phyloP scores from a whole-genome alignment of 2,888 invertebrate species.

The Galerucella nymphaeae region DNA sequence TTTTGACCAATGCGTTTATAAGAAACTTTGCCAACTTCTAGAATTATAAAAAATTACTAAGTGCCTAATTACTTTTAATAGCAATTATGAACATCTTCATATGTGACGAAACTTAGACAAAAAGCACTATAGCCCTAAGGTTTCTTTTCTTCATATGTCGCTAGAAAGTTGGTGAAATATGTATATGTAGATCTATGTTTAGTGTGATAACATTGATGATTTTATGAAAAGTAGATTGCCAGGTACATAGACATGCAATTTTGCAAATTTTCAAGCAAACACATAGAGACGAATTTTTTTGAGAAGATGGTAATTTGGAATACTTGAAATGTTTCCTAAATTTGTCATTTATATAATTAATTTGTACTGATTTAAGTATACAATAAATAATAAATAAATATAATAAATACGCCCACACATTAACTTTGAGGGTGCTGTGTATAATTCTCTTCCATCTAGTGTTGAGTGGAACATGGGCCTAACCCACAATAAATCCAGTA shows the following conservation, averaged over 20 bases:
- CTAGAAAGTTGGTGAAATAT: constrained; percentile 29
- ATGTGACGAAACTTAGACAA: background rate
- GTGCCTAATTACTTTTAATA: background rate
- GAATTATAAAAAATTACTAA: background rate
- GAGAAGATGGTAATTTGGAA: constrained; percentile 25
- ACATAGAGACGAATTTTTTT: constrained; percentile 54
- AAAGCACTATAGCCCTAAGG: background rate
- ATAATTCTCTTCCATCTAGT: too few relatives aligned
- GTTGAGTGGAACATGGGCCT: too few relatives aligned
- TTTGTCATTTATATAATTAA: background rate
- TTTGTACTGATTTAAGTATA: background rate
- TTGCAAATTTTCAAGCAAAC: constrained; percentile 56
- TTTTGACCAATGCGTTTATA: background rate
- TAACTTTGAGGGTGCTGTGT: too few relatives aligned
- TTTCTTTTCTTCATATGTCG: constrained; percentile 12
- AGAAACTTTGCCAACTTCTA: constrained; percentile 2
- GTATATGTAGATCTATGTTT: constrained; percentile 26
- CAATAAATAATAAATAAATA: background rate
- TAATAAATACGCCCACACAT: too few relatives aligned
- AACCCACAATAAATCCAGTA: too few relatives aligned
- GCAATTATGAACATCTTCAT: background rate
- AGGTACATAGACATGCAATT: constrained; percentile 55
- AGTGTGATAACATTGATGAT: constrained; percentile 31
- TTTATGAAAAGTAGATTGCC: constrained; percentile 30
- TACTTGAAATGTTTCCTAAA: constrained; percentile 20